Percentiles rank a stretch among this genome's conserved stretches.
Evolutionary conservation across 1,140 invertebrate species (phyloP).

Genomic region (Bombus cullumanus): DNA sequence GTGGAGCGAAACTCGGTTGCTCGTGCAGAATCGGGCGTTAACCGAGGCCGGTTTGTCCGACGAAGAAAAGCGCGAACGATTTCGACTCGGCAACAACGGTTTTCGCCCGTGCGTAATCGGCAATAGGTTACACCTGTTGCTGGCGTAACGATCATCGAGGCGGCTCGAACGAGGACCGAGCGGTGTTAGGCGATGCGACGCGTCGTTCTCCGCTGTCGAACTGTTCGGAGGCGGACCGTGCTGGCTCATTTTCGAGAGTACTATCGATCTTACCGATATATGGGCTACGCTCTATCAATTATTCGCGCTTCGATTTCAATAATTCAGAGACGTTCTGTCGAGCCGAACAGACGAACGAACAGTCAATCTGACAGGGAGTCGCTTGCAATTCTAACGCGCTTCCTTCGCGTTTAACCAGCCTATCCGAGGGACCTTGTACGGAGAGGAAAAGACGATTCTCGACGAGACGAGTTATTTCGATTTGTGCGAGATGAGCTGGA

Average conservation of each 20-base stretch:
- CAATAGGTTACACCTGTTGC: slow-evolving; percentile 60
- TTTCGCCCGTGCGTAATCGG: slow-evolving; percentile 4
- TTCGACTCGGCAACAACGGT: neutral
- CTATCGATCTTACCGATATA: slow-evolving; percentile 55
- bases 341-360: neutral
- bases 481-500: neutral
- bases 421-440: neutral
- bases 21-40: too few relatives aligned
- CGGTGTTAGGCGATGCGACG: neutral
- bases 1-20: neutral
- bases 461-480: too few relatives aligned
- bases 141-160: slow-evolving; percentile 49
- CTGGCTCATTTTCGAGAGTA: slow-evolving; percentile 59
- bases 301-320: slow-evolving; percentile 52
- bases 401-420: neutral
- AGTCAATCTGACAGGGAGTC: neutral
- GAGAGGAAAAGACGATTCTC: neutral
- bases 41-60: neutral
- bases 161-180: neutral
- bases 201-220: neutral
- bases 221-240: slow-evolving; percentile 3
- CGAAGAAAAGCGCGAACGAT: neutral
- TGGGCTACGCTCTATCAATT: slow-evolving; percentile 52
- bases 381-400: neutral
- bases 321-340: slow-evolving; percentile 46